Conservation (phyloP, 2,888 invertebrate species). For the Clistopyga incitator region DNA sequence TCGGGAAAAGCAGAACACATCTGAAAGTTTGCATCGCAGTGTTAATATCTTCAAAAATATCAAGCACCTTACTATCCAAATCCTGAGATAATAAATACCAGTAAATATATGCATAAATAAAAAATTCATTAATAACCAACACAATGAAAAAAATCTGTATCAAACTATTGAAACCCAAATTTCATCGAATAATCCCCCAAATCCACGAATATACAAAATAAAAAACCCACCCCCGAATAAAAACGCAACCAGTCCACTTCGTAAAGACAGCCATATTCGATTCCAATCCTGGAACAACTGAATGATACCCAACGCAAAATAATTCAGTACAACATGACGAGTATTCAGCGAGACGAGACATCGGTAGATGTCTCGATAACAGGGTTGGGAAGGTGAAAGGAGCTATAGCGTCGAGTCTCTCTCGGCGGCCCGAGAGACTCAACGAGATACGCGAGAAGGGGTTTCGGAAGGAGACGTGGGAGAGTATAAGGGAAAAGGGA, state of each 20-base stretch:
- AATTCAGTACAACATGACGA: slow-evolving; percentile 37
- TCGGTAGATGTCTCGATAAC: slow-evolving; percentile 53
- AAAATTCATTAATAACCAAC: neutral
- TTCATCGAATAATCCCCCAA: too few species aligned
- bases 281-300: neutral
- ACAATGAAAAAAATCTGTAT: neutral
- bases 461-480: slow-evolving; percentile 40
- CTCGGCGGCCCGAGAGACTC: slow-evolving; percentile 49
- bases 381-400: slow-evolving; percentile 47
- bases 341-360: slow-evolving; percentile 1
- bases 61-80: neutral
- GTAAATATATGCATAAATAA: neutral
- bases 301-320: neutral
- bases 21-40: too few species aligned
- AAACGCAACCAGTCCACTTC: neutral
- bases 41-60: too few species aligned
- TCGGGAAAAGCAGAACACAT: slow-evolving; percentile 5
- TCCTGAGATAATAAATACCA: neutral
- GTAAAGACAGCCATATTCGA: neutral
- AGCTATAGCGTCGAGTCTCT: slow-evolving; percentile 13
- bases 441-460: slow-evolving; percentile 48
- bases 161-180: too few species aligned
- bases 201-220: neutral
- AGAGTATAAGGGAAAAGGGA: slow-evolving; percentile 44
- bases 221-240: neutral